These are phyloP conservation scores for Rhopalosiphum padi DNA, from an alignment of 1,140 invertebrate species.

Conservation along the genomic window DNA sequence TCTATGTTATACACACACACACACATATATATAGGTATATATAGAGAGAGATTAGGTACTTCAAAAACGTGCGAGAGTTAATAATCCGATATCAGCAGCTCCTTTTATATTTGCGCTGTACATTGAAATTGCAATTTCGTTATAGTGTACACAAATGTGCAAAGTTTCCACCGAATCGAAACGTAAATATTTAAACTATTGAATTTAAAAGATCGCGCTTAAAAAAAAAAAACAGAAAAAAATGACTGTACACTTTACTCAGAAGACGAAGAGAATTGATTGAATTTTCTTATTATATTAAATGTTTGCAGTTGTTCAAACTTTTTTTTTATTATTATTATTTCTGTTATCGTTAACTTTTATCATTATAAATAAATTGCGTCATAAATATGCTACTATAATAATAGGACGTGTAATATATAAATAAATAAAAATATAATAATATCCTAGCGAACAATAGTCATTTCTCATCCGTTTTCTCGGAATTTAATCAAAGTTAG, in stretches of 20 bases:
- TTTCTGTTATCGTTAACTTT: not conserved
- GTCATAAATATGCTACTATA: not conserved
- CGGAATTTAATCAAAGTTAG: not conserved
- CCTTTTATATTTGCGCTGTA: not conserved
- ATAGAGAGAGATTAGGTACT: not conserved
- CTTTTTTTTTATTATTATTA: not conserved
- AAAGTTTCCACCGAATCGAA: not conserved
- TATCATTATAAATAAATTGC: constrained; percentile 9
- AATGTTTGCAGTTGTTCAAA: not conserved
- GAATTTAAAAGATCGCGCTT: not conserved
- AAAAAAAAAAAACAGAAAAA: not conserved
- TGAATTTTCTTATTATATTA: constrained; percentile 5
- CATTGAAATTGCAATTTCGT: not conserved
- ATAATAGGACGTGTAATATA: not conserved
- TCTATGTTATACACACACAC: not conserved
- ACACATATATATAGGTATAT: not conserved
- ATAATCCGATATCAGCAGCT: constrained; percentile 7
- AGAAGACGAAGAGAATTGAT: not conserved
- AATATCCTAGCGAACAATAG: not conserved
- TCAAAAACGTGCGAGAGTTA: not conserved
- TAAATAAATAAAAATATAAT: not conserved
- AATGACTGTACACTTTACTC: not conserved
- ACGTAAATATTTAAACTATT: constrained; percentile 9
- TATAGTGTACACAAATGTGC: not conserved
- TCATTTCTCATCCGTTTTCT: not conserved